Base-by-base conservation (phyloP, 2,888 invertebrate genomes). In the Lasioglossum leucozonium region DNA sequence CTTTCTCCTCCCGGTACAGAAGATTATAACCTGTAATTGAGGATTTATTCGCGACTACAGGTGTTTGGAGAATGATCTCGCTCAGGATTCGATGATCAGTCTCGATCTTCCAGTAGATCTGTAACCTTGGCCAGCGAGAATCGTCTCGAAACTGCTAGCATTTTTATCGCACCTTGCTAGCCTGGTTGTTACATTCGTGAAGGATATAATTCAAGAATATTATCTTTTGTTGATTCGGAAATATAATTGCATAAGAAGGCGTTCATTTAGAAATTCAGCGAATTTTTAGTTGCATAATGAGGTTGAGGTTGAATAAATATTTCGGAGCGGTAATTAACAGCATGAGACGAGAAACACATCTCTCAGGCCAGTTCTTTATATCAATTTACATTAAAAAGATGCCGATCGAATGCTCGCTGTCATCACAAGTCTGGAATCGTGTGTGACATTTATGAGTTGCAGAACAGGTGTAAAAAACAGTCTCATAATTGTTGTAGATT, bases 121-220 rank as follows among this genome's bases (percentile, higher is more conserved):
- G 26, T 34, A 82, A 77, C 88, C 87, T 88, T 88, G 88, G 8
- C 22, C 4, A 34, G 6, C 10, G 26, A 26, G 22, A 34, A 62
- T 77, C 71, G 58, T 58, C 34, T 77, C n/a, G 18, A 74, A 71
- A 79, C 47, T 34, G 22, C 51, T 51, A 74, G 47, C 47, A 75
- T 83, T 79, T 78, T 76, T 16, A 42, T 26, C 37, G 26, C 18
- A 42, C 58, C 72, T 67, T 26, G 77, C 42, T 44, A 78, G 26
- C 42, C 76, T 26, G 2, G 58, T 75, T 42, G 51, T 34, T 37
- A 40, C 18, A 58, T 18, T 67, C 58, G 34, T 13, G 34, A 47
- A 55, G 44, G 76, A 80, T 79, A 42, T 34, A 10, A 3, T 18
- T 16, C 10, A 16, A 37, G 22, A 65, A 62, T 30, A 62, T n/a